Percentiles rank a stretch among this genome's conserved stretches.
Evolutionary conservation across 2,888 invertebrate genomes (phyloP).

Genomic region (Carpatolechia fugitivella): DNA sequence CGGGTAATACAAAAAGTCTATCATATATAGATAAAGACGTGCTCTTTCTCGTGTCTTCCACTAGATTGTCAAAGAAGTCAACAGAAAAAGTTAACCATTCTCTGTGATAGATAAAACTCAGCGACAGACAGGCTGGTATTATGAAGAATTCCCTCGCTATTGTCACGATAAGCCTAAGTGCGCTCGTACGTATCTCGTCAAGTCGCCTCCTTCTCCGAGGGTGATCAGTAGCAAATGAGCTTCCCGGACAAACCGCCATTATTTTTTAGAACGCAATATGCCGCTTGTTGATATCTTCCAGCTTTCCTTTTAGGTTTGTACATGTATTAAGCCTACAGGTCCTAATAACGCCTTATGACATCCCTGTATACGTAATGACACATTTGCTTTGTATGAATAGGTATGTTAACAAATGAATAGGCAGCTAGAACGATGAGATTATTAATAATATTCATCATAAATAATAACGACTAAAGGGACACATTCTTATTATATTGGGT

Average conservation of each 20-base stretch:
- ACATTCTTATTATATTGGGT: no score
- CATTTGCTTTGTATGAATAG: no score
- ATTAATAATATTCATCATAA: not conserved
- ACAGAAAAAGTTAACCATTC: no score
- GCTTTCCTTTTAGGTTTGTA: not conserved
- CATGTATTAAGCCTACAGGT: not conserved
- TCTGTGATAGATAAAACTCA: no score
- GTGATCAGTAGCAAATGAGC: conserved; percentile 61
- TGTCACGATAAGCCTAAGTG: conserved; percentile 51
- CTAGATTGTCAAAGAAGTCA: no score
- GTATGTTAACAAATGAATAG: no score
- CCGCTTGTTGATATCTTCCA: conserved; percentile 42
- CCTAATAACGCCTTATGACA: not conserved
- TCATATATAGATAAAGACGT: no score
- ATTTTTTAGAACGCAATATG: conserved; percentile 66
- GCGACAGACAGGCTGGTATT: no score
- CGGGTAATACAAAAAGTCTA: no score
- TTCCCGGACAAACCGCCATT: conserved; percentile 52
- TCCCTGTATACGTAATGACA: no score
- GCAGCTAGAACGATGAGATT: not conserved
- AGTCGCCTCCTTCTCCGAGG: conserved; percentile 52
- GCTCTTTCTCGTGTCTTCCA: no score
- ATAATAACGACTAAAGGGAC: no score
- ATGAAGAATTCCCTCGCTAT: conserved; percentile 51
- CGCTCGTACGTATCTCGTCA: conserved; percentile 42